Base-by-base conservation (phyloP, 2,888 invertebrate species). In the Eupithecia insigniata region DNA sequence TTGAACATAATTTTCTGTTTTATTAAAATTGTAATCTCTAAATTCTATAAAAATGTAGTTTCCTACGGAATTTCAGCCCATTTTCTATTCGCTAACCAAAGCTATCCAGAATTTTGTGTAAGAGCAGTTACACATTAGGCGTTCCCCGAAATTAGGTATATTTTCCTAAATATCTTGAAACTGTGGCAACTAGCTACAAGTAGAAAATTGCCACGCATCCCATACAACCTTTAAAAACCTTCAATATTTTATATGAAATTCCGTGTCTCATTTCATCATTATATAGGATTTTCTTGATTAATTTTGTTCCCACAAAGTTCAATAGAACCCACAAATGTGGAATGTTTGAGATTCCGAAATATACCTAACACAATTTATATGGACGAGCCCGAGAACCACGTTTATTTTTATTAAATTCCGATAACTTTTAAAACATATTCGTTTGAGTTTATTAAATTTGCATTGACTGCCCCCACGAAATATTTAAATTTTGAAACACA, bases 241-340 rank as follows among this genome's bases (percentile, higher is more conserved):
- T 22, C 8, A 51, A 22, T 26, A 26, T 55, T 55, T 55, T 2
- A 26, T 55, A 6, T 51, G 22, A 51, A 51, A 51, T 55, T 26
- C 55, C 10, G 51, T 51, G 22, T 55, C 26, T 55, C 22, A 22
- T 51, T 51, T 51, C 22, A 12, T 51, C 2, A 51, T 14, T 26
- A 26, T 22, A 26, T 3, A 22, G 32, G 67, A 67, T 32, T 3
- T 28, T 60, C 60, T 30, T 28, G 8, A 66, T 66, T 55, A 43
- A n/a, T n/a, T 32, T 51, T 22, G 16, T 55, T 66, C 55, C 30
- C 16, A 72, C 62, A 71, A 70, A 65, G 67, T 39, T 76, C 71
- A 74, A 78, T 79, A 78, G 70, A 78, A 69, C 32, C 72, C 65
- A 32, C 72, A 67, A 75, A 71, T 73, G 43, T 36, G 81, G 78